Conservation (phyloP, 2,113 vertebrate species). For the Dromas ardeola region DNA sequence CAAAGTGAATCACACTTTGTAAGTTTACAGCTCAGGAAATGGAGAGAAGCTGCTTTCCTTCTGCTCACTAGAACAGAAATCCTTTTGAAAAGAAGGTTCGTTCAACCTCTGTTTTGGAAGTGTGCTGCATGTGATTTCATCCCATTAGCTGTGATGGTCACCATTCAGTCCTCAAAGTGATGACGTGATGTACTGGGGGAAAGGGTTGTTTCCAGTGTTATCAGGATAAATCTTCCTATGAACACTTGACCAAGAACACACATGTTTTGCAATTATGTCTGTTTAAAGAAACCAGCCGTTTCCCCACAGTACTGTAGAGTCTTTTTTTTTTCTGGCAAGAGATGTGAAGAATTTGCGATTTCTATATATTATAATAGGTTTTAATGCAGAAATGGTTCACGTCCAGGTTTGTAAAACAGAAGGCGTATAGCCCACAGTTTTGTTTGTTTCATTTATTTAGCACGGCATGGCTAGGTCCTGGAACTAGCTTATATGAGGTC, state of each 20-base stretch:
- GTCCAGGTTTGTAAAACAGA: conserved; percentile 30
- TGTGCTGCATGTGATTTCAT: conserved; percentile 36
- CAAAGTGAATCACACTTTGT: conserved; percentile 38
- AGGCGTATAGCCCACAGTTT: background rate
- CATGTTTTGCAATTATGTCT: conserved; percentile 39
- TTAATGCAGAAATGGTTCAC: conserved; percentile 11
- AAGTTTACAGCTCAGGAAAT: conserved; percentile 60
- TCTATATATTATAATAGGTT: conserved; percentile 31
- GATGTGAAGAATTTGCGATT: conserved; percentile 22
- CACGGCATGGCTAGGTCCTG: conserved; percentile 59
- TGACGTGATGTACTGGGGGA: conserved; percentile 41
- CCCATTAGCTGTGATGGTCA: conserved; percentile 48
- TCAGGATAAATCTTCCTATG: conserved; percentile 55
- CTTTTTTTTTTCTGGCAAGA: background rate
- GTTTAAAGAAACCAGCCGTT: conserved; percentile 35
- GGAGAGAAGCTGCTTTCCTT: conserved; percentile 58
- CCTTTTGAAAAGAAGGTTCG: background rate
- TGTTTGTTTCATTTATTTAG: conserved; percentile 71
- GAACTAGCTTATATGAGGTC: conserved; percentile 63
- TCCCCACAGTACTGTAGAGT: background rate
- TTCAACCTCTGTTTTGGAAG: conserved; percentile 20
- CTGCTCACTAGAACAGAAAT: conserved; percentile 25
- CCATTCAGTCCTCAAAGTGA: conserved; percentile 44
- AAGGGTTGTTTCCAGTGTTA: conserved; percentile 38
- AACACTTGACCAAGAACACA: conserved; percentile 35